phyloP scores from a whole-genome alignment of 2,888 invertebrate species.

The Caenorhabditis sp. region DNA sequence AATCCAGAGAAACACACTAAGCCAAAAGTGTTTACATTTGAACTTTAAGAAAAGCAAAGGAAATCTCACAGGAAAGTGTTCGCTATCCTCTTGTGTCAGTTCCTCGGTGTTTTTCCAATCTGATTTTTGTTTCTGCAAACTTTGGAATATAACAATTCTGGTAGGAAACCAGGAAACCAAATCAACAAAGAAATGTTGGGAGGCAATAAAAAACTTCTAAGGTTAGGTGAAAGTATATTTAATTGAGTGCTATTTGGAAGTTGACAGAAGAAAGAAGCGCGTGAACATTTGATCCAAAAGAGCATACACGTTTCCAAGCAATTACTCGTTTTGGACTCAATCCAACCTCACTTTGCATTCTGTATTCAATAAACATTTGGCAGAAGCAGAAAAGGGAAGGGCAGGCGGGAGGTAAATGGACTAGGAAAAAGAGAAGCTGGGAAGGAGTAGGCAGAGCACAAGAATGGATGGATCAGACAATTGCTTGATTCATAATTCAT shows the following conservation, averaged over 20 bases:
- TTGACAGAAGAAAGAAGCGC: background rate
- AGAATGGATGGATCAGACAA: constrained; percentile 58
- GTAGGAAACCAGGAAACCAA: background rate
- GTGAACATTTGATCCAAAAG: constrained; percentile 58
- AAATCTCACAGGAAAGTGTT: constrained; percentile 4
- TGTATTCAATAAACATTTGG: constrained; percentile 62
- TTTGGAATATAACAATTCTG: background rate
- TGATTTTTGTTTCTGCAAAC: constrained; percentile 7
- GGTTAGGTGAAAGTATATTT: constrained; percentile 22
- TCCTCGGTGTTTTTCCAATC: no score
- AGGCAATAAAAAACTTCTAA: constrained; percentile 24
- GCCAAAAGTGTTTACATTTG: no score
- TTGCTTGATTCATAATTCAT: constrained; percentile 58
- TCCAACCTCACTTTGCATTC: constrained; percentile 47
- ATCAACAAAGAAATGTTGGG: constrained; percentile 5
- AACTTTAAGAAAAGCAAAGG: no score
- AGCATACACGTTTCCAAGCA: constrained; percentile 26
- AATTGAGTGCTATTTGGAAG: constrained; percentile 26
- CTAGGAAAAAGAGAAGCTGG: constrained; percentile 23
- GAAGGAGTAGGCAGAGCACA: constrained; percentile 12
- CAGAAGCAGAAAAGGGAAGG: constrained; percentile 31
- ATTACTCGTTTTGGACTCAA: constrained; percentile 24
- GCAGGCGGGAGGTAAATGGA: constrained; percentile 46
- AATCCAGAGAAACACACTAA: no score
- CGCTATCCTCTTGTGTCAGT: no score